These are phyloP conservation scores for Villa cingulata DNA, from an alignment of 2,888 invertebrate genomes.

Conservation along the genomic window DNA sequence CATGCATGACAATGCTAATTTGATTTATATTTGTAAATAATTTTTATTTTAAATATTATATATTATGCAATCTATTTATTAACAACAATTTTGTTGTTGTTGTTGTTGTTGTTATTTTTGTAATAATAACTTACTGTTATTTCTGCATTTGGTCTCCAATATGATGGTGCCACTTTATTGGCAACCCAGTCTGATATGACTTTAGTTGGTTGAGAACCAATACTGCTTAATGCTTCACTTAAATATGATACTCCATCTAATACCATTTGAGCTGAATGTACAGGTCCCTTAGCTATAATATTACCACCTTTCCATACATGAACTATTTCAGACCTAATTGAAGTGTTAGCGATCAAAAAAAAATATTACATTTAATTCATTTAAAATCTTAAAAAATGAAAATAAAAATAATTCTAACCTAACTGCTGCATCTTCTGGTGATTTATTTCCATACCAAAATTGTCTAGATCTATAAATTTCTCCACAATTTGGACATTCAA, in stretches of 20 bases:
- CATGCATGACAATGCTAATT: constrained; percentile 58
- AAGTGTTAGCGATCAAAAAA: constrained; percentile 2
- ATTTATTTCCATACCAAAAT: constrained; percentile 65
- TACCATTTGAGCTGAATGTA: constrained; percentile 45
- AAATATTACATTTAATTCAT: too few relatives aligned
- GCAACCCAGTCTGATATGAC: constrained; percentile 54
- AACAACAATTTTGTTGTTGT: too few relatives aligned
- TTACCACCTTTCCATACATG: constrained; percentile 55
- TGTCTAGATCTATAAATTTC: constrained; percentile 52
- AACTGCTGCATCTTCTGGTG: constrained; percentile 52
- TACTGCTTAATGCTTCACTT: constrained; percentile 47
- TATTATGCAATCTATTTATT: too few relatives aligned
- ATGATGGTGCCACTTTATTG: constrained; percentile 58
- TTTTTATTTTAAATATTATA: constrained; percentile 2
- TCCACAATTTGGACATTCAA: constrained; percentile 55
- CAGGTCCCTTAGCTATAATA: constrained; percentile 38
- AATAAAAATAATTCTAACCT: constrained; percentile 9
- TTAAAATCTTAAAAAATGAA: too few relatives aligned
- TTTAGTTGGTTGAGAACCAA: constrained; percentile 58
- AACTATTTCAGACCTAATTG: constrained; percentile 43
- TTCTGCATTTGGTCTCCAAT: constrained; percentile 66
- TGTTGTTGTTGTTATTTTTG: too few relatives aligned
- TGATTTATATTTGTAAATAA: constrained; percentile 12
- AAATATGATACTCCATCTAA: constrained; percentile 50
- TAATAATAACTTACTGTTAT: constrained; percentile 43